Conservation (phyloP, 2,113 vertebrate genomes). For the Donacobius atricapilla region DNA sequence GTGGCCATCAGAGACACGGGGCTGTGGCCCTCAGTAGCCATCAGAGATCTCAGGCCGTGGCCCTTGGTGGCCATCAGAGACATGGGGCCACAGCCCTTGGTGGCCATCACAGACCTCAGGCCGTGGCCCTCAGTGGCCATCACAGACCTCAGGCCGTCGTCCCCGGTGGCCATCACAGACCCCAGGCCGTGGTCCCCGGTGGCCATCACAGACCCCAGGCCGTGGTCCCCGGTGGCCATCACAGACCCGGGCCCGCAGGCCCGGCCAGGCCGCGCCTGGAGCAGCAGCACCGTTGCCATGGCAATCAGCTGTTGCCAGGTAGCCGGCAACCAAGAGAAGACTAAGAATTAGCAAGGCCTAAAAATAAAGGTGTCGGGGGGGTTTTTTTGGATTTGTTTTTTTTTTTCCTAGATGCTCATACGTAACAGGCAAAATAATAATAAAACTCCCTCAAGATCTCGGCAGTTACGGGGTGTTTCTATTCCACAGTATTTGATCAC, state of each 20-base stretch:
- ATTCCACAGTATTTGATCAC: not conserved
- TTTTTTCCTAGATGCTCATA: conserved; percentile 46
- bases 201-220: not conserved
- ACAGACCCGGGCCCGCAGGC: not conserved
- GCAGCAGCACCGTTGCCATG: conserved; percentile 75
- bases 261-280: conserved; percentile 49
- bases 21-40: not conserved
- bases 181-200: fast-evolving
- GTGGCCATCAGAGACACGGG: not conserved
- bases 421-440: conserved; percentile 59
- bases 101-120: no score
- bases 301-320: conserved; percentile 82
- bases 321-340: conserved; percentile 68
- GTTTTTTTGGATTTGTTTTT: not conserved
- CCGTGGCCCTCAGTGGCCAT: not conserved
- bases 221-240: not conserved
- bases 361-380: conserved; percentile 75
- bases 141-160: fast-evolving
- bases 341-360: conserved; percentile 79
- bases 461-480: not conserved
- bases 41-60: fast-evolving
- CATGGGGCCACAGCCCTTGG: fast-evolving
- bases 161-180: not conserved
- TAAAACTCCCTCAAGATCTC: not conserved
- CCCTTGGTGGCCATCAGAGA: not conserved